Conservation (phyloP, 2,113 vertebrate genomes). For the Oceanodroma tethys region DNA sequence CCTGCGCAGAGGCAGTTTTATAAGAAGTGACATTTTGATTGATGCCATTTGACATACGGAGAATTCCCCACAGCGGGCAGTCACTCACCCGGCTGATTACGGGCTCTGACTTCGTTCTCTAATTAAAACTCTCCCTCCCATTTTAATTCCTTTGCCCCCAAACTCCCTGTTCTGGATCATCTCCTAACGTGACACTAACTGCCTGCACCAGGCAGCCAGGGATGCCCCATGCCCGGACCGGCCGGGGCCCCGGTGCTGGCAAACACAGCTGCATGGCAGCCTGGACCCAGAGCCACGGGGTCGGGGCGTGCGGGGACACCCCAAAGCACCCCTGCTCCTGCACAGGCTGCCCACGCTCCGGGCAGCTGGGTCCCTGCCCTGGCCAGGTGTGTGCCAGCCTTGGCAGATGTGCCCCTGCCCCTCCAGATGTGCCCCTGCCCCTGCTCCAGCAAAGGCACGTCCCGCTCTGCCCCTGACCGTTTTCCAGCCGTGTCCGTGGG, state of each 20-base stretch:
- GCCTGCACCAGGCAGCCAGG: not conserved
- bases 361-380: not conserved
- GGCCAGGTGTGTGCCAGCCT: not conserved
- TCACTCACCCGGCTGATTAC: not conserved
- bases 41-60: constrained; percentile 36
- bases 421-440: not conserved
- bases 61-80: constrained; percentile 26
- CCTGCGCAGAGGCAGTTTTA: not conserved
- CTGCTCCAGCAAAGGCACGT: not conserved
- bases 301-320: accelerated
- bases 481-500: not conserved
- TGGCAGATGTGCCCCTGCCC: not conserved
- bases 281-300: accelerated
- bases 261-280: accelerated
- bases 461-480: accelerated
- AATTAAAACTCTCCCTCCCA: constrained; percentile 48
- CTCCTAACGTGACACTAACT: not conserved
- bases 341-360: accelerated
- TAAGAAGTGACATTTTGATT: not conserved
- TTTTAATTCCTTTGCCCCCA: not conserved
- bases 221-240: accelerated
- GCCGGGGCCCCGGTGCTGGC: accelerated
- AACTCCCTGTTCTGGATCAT: not conserved
- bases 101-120: not conserved
- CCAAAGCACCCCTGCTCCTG: not conserved